A percentile compares a stretch with the other conserved stretches of the same genome.
Conservation (phyloP, 1,140 invertebrate species). For the Calliopsis andreniformis region DNA sequence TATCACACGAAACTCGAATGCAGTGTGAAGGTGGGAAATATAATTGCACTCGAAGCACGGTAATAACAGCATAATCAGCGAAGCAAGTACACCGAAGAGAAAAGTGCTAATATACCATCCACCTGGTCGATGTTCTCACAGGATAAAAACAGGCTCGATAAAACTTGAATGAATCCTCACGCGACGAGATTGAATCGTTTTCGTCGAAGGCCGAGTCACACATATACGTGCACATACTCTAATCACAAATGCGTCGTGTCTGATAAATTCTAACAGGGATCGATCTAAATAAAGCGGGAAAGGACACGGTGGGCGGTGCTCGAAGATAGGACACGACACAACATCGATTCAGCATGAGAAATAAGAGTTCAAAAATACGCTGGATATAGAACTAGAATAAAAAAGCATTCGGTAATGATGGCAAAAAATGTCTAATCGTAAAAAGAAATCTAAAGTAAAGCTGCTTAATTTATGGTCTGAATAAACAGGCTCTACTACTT, state of each 20-base stretch:
- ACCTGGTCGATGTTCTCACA: conserved; percentile 31
- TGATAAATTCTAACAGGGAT: conserved; percentile 50
- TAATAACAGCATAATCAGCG: conserved; percentile 6
- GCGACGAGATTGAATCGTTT: conserved; percentile 25
- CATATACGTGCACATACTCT: conserved; percentile 2
- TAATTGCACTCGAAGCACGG: not conserved
- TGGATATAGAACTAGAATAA: too few relatives aligned
- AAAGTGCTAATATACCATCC: not conserved
- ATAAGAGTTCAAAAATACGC: not conserved
- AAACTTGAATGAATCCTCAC: conserved; percentile 23
- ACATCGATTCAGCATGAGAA: not conserved
- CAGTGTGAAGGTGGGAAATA: not conserved
- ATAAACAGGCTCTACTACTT: too few relatives aligned
- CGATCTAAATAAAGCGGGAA: conserved; percentile 19
- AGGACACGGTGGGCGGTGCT: not conserved
- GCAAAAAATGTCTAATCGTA: too few relatives aligned
- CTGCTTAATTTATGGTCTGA: too few relatives aligned
- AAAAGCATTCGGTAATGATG: not conserved
- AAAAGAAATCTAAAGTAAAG: too few relatives aligned
- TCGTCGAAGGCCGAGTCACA: conserved; percentile 26
- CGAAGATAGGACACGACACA: not conserved
- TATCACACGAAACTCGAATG: not conserved
- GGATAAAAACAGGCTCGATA: conserved; percentile 13
- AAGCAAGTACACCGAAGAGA: not conserved
- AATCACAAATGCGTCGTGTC: conserved; percentile 38